Evolutionary conservation across 2,888 invertebrate genomes (phyloP).

Genomic region (Dicranocentrus wangi): DNA sequence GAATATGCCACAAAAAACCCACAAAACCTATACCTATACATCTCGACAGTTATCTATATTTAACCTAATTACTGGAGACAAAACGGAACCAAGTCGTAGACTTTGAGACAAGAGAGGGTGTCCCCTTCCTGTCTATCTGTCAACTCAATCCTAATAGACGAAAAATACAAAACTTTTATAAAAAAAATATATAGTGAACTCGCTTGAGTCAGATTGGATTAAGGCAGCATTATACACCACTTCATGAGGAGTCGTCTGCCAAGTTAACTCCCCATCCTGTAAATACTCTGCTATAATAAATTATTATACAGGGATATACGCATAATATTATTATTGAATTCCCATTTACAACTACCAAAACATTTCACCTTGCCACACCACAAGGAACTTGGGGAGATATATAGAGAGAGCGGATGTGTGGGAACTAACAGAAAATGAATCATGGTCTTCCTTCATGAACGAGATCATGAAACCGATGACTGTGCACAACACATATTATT

Average conservation of each 20-base stretch:
- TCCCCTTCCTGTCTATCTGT: slow-evolving; percentile 39
- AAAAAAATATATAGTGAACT: neutral
- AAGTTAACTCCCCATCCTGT: too few relatives aligned
- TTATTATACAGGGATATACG: neutral
- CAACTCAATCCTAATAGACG: slow-evolving; percentile 24
- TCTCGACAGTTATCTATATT: neutral
- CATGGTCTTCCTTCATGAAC: too few relatives aligned
- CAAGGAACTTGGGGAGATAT: too few relatives aligned
- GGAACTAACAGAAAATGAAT: neutral
- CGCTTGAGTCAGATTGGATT: neutral
- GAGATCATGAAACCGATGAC: slow-evolving; percentile 9
- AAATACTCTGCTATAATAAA: too few relatives aligned
- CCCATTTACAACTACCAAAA: slow-evolving; percentile 21
- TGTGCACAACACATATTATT: neutral
- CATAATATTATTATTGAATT: slow-evolving; percentile 20
- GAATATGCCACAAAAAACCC: slow-evolving; percentile 12
- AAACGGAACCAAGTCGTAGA: slow-evolving; percentile 15
- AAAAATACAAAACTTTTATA: neutral
- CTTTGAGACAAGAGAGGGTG: slow-evolving; percentile 23
- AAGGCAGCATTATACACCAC: too few relatives aligned
- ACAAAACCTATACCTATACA: slow-evolving; percentile 6
- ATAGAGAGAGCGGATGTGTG: neutral
- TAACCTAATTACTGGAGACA: slow-evolving; percentile 22
- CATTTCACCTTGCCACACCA: too few relatives aligned
- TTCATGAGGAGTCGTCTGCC: too few relatives aligned